A percentile compares a stretch with the other conserved stretches of the same genome.
phyloP scores from a whole-genome alignment of 2,888 invertebrate genomes.

The Drosophila merina region DNA sequence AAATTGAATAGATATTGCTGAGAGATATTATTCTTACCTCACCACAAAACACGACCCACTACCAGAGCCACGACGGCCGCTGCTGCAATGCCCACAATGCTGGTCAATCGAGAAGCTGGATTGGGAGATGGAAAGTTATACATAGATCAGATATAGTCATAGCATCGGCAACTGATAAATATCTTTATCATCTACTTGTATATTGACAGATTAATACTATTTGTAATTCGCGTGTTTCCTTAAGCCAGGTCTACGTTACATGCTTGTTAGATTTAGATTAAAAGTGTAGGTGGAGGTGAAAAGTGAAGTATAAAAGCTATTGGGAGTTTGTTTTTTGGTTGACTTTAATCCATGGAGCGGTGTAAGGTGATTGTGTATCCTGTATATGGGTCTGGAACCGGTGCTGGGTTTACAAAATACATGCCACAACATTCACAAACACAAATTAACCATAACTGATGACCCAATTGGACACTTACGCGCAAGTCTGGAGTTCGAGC shows the following conservation, averaged over 20 bases:
- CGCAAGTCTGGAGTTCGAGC: constrained; percentile 23
- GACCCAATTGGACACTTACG: constrained; percentile 40
- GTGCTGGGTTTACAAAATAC: constrained; percentile 25
- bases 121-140: neutral
- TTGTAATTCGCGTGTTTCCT: neutral
- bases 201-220: neutral
- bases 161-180: neutral
- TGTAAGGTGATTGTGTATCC: neutral
- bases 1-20: neutral
- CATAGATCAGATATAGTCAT: neutral
- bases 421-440: constrained; percentile 37
- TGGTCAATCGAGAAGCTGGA: constrained; percentile 49
- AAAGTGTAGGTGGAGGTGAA: neutral
- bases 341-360: constrained; percentile 1
- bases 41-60: constrained; percentile 73
- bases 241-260: constrained; percentile 4
- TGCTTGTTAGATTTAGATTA: constrained; percentile 10
- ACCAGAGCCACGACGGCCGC: constrained; percentile 67
- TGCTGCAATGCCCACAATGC: constrained; percentile 60
- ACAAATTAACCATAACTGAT: constrained; percentile 26
- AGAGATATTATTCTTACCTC: constrained; percentile 61
- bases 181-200: neutral
- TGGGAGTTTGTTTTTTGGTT: neutral
- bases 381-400: constrained; percentile 8
- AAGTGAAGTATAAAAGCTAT: no score